A percentile compares a stretch with the other conserved stretches of the same genome.
These are phyloP conservation scores for Caprella mutica DNA, from an alignment of 2,888 invertebrate genomes.

Conservation along the genomic window DNA sequence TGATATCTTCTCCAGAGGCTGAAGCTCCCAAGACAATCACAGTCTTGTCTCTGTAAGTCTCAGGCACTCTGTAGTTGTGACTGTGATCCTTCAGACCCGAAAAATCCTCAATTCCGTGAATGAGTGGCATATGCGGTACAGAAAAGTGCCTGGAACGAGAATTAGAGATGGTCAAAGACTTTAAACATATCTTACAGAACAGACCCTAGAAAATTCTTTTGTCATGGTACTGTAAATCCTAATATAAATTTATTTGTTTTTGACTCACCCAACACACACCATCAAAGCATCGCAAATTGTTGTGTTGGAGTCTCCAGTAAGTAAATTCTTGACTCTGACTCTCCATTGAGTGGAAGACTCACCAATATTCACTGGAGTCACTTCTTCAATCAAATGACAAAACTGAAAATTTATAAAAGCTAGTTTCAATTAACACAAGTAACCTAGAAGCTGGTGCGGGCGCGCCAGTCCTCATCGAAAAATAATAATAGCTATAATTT, in stretches of 20 bases:
- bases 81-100: conserved; percentile 60
- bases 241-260: too few species aligned
- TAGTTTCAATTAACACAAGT: too few species aligned
- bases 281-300: conserved; percentile 53
- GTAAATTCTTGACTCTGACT: conserved; percentile 21
- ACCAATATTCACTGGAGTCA: conserved; percentile 14
- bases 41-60: conserved; percentile 46
- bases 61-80: conserved; percentile 67
- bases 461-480: too few species aligned
- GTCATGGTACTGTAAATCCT: too few species aligned
- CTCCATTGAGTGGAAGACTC: conserved; percentile 15
- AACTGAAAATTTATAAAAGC: conserved; percentile 16
- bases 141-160: conserved; percentile 63
- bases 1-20: conserved; percentile 58
- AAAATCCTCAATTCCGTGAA: conserved; percentile 56
- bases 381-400: conserved; percentile 18
- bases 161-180: too few species aligned
- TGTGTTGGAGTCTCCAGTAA: conserved; percentile 4
- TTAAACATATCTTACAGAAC: too few species aligned
- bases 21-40: conserved; percentile 77
- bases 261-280: conserved; percentile 55
- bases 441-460: too few species aligned
- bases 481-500: too few species aligned
- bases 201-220: too few species aligned
- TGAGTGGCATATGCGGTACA: conserved; percentile 58